Evolutionary conservation across 2,888 invertebrate species (phyloP).

Genomic region (Pegoplata infirma): DNA sequence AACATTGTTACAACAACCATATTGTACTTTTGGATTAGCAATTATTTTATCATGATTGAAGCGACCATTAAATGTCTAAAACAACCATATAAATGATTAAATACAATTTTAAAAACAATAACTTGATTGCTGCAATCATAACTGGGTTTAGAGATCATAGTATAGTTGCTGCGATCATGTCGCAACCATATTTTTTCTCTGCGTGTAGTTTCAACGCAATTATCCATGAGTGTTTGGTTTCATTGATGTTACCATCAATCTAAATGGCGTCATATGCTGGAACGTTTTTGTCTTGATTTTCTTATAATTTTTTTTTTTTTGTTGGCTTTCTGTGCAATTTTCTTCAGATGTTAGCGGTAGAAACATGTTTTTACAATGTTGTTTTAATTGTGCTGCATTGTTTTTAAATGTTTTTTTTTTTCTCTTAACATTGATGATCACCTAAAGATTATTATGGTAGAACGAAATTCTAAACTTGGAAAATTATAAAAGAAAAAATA

Average conservation of each 20-base stretch:
- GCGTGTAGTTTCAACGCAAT: slow-evolving; percentile 4
- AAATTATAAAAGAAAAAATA: not conserved
- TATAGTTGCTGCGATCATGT: too few relatives aligned
- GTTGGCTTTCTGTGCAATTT: slow-evolving; percentile 7
- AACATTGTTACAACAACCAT: too few relatives aligned
- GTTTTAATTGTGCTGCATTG: slow-evolving; percentile 44
- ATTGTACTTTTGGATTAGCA: too few relatives aligned
- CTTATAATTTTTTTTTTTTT: not conserved
- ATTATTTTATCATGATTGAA: too few relatives aligned
- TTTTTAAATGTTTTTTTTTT: slow-evolving; percentile 4
- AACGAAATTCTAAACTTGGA: slow-evolving; percentile 2
- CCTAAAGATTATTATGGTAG: too few relatives aligned
- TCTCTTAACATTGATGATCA: slow-evolving; percentile 32
- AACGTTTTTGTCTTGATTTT: slow-evolving; percentile 22
- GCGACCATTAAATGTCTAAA: too few relatives aligned
- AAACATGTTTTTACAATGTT: slow-evolving; percentile 50
- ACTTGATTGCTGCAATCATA: too few relatives aligned
- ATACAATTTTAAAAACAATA: too few relatives aligned
- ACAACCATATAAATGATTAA: too few relatives aligned
- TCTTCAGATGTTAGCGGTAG: not conserved
- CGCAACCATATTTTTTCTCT: too few relatives aligned
- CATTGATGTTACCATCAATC: slow-evolving; percentile 54
- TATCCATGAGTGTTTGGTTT: slow-evolving; percentile 11
- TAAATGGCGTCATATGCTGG: slow-evolving; percentile 53
- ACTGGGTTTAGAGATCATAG: too few relatives aligned